Evolutionary conservation across 2,888 invertebrate species (phyloP).

Genomic region (Noctua fimbriata): DNA sequence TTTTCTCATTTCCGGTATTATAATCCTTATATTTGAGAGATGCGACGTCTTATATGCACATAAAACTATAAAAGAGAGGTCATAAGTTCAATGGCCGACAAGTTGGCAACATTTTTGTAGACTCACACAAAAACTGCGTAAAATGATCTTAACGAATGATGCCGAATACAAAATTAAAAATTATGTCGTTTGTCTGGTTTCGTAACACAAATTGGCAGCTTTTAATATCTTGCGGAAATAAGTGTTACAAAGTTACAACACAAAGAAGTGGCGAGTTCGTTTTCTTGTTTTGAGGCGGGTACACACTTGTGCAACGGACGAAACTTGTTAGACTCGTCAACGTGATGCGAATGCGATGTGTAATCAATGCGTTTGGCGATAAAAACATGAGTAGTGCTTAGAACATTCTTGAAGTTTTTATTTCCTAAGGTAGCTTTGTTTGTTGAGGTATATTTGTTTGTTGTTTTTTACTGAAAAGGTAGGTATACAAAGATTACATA

Average conservation of each 20-base stretch:
- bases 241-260: slow-evolving; percentile 61
- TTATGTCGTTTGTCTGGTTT: slow-evolving; percentile 49
- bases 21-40: slow-evolving; percentile 6
- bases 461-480: background rate
- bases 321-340: slow-evolving; percentile 51
- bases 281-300: slow-evolving; percentile 60
- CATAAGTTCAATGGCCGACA: slow-evolving; percentile 30
- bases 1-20: slow-evolving; percentile 37
- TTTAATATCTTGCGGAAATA: slow-evolving; percentile 67
- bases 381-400: background rate
- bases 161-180: slow-evolving; percentile 46
- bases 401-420: background rate
- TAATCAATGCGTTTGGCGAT: slow-evolving; percentile 18
- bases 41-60: slow-evolving; percentile 6
- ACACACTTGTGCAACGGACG: slow-evolving; percentile 57
- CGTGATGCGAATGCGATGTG: slow-evolving; percentile 37
- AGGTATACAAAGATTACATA: background rate
- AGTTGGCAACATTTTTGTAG: background rate
- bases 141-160: slow-evolving; percentile 23
- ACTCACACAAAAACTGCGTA: slow-evolving; percentile 11
- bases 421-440: background rate
- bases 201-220: slow-evolving; percentile 59
- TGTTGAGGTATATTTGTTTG: background rate
- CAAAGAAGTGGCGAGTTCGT: slow-evolving; percentile 55
- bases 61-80: background rate